Conservation (phyloP, 2,888 invertebrate species). For the Dynastes maya region DNA sequence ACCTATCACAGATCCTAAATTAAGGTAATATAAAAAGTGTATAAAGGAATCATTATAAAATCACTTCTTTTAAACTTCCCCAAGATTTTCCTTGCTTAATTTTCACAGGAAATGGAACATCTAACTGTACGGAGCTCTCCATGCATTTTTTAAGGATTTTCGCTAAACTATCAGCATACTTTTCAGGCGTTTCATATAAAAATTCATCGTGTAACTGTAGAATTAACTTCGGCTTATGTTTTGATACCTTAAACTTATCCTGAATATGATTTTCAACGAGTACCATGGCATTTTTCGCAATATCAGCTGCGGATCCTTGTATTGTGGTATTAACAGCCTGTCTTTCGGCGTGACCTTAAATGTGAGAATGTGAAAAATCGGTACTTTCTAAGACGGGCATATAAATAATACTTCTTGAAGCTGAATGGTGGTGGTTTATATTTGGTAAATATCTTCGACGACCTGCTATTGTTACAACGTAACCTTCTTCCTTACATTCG, state of each 20-base stretch:
- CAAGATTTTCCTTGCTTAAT: slow-evolving; percentile 87
- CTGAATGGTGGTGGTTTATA: slow-evolving; percentile 77
- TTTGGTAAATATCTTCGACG: slow-evolving; percentile 85
- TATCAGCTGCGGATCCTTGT: slow-evolving; percentile 97
- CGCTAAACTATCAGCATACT: slow-evolving; percentile 74
- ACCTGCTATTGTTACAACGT: slow-evolving; percentile 87
- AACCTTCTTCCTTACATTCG: slow-evolving; percentile 81
- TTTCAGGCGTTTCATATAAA: slow-evolving; percentile 87
- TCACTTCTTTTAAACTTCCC: slow-evolving; percentile 74
- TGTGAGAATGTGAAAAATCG: too few species aligned
- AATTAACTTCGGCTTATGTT: slow-evolving; percentile 78
- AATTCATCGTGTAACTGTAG: slow-evolving; percentile 97
- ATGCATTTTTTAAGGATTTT: slow-evolving; percentile 82
- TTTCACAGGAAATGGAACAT: slow-evolving; percentile 91
- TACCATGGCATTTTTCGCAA: slow-evolving; percentile 93
- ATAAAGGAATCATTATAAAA: slow-evolving; percentile 24
- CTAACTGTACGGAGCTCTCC: slow-evolving; percentile 83
- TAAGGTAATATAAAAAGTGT: slow-evolving; percentile 1
- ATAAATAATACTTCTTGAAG: slow-evolving; percentile 74
- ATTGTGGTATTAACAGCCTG: slow-evolving; percentile 97
- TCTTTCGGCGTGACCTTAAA: slow-evolving; percentile 87
- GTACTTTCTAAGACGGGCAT: too few species aligned
- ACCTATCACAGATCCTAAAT: slow-evolving; percentile 21
- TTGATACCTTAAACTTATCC: slow-evolving; percentile 67
- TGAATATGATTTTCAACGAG: slow-evolving; percentile 78